phyloP scores from a whole-genome alignment of 2,797 vertebrate species.

The Spinus olivaceus region DNA sequence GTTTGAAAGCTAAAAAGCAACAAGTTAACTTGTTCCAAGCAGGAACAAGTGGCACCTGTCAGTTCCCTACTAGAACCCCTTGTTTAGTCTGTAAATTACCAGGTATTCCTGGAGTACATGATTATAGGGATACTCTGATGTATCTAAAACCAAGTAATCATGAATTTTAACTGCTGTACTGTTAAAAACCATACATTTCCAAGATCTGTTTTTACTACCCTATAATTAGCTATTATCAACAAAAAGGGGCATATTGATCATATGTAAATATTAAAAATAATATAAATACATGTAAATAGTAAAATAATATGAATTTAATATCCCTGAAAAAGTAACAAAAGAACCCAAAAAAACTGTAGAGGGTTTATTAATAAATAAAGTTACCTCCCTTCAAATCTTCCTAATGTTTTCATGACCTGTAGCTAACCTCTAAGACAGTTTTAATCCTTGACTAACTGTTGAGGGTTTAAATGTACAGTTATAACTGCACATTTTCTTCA shows the following conservation, averaged over 20 bases:
- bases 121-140: background rate
- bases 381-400: background rate
- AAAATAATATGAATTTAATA: background rate
- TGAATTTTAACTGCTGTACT: background rate
- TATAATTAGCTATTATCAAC: background rate
- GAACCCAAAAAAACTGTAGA: background rate
- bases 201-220: background rate
- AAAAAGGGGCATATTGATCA: background rate
- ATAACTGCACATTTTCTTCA: background rate
- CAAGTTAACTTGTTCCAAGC: background rate
- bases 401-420: background rate
- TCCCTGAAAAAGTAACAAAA: background rate
- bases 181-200: background rate
- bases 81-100: background rate
- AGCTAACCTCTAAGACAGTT: background rate
- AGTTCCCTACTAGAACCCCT: background rate
- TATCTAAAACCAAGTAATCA: background rate
- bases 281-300: background rate
- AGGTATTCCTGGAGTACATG: background rate
- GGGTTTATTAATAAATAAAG: background rate
- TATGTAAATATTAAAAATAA: background rate
- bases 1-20: background rate
- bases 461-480: background rate
- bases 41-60: background rate
- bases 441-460: background rate